phyloP scores from a whole-genome alignment of 1,140 invertebrate genomes.

The Trypoxylus dichotomus region DNA sequence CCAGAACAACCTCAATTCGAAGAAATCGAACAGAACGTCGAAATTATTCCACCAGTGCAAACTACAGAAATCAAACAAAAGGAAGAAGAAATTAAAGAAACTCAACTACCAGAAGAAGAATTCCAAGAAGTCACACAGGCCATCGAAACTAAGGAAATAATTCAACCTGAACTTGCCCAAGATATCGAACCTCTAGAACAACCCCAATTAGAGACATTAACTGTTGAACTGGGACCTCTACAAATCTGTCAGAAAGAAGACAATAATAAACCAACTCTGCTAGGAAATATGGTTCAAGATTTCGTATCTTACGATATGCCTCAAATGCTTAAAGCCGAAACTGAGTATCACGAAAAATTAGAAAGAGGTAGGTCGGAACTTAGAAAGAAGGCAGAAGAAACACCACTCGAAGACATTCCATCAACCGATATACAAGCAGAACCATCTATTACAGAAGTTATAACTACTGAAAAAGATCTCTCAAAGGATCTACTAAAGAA shows the following conservation, averaged over 20 bases:
- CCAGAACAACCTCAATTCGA: neutral
- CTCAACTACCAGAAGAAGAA: neutral
- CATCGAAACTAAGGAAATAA: neutral
- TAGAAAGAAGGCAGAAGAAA: neutral
- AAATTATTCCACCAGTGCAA: no score
- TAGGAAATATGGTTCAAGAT: neutral
- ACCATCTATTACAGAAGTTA: neutral
- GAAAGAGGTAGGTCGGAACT: neutral
- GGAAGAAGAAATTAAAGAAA: neutral
- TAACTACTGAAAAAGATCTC: neutral
- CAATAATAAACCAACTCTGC: neutral
- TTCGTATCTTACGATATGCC: neutral
- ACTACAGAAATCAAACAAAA: no score
- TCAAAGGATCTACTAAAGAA: neutral
- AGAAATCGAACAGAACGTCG: no score
- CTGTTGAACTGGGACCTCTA: neutral
- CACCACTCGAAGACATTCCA: neutral
- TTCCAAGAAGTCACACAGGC: no score
- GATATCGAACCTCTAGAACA: neutral
- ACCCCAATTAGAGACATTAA: neutral
- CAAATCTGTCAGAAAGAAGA: neutral
- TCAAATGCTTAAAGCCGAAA: conserved; percentile 31
- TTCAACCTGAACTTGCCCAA: neutral
- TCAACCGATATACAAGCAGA: neutral
- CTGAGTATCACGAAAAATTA: conserved; percentile 20